Conservation (phyloP, 2,113 vertebrate species). For the Gasterosteus aculeatus region DNA sequence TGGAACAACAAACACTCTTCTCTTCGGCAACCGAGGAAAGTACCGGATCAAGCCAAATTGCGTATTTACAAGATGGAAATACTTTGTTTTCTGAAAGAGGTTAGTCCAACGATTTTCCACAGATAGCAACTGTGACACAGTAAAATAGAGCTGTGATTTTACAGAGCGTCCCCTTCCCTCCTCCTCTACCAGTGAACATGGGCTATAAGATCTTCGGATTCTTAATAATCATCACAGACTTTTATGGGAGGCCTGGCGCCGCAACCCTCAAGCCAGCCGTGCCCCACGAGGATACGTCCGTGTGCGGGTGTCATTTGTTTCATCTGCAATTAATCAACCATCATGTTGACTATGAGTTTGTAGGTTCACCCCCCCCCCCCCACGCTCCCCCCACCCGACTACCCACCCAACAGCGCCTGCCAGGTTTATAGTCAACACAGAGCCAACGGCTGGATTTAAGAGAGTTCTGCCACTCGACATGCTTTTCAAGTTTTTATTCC, state of each 20-base stretch:
- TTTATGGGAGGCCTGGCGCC: constrained; percentile 75
- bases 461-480: constrained; percentile 66
- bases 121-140: constrained; percentile 35
- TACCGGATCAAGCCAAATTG: constrained; percentile 63
- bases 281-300: constrained; percentile 46
- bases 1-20: constrained; percentile 77
- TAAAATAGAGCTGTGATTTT: constrained; percentile 24
- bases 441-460: constrained; percentile 73
- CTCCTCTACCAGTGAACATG: constrained; percentile 7
- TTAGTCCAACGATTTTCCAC: constrained; percentile 57
- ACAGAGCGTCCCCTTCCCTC: background rate
- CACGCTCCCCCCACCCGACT: no score
- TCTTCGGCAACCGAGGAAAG: constrained; percentile 60
- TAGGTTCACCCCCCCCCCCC: constrained; percentile 53
- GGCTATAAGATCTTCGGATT: background rate
- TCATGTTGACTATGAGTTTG: constrained; percentile 69
- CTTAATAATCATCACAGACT: constrained; percentile 65
- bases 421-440: constrained; percentile 76
- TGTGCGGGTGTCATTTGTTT: constrained; percentile 70
- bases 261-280: constrained; percentile 63
- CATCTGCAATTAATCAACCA: constrained; percentile 80
- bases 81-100: constrained; percentile 54
- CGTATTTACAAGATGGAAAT: constrained; percentile 67
- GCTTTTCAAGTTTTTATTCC: constrained; percentile 74
- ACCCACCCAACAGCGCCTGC: constrained; percentile 60